Base-by-base conservation (phyloP, 2,888 invertebrate species). In the Onchidella celtica region DNA sequence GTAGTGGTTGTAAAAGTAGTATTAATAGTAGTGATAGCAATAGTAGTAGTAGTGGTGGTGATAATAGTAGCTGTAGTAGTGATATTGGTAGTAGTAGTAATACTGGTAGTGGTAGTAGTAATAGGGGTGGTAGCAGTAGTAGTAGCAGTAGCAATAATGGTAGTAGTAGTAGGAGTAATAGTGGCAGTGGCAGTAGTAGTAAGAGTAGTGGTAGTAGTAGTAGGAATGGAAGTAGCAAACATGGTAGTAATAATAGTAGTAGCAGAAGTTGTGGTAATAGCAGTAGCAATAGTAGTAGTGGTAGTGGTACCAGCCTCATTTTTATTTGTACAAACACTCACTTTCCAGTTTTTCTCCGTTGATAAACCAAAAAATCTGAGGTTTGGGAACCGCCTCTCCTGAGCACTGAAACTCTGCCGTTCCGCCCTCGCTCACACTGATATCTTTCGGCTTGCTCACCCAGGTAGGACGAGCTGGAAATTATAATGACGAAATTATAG, bases 321-420 rank as follows among this genome's bases (percentile, higher is more conserved):
- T n/a, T n/a, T n/a, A n/a, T n/a, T n/a, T n/a, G n/a, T n/a, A n/a
- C 17, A 63, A n/a, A 2, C 0, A 87, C 89, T 84, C 83, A 93
- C 93, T 90, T 80, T 93, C 91, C 6, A 94, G 85, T 1, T 97
- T 97, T 92, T 95, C 95, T 70, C 99, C 99, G 94, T 99, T 99
- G 94, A 98, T 96, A 86, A 97, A 97, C 99, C 99, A 99, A 87
- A 97, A 96, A 88, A 98, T 97, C 89, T 81, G 79, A 0, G 99
- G 99, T 85, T 96, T 95, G 0, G 99, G 99, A 4, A 96, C 96
- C 79, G 98, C 99, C 70, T 95, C 95, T 0, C 99, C 99, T 88
- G 96, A 95, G 93, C 99, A 99, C 80, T 94, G 94, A 92, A 99
- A 97, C 89, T 95, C 95, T 0, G 97, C 97, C 0, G 96, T 96